Base-by-base conservation (phyloP, 64 coral and sea anemone species). In the Actinia tenebrosa region DNA sequence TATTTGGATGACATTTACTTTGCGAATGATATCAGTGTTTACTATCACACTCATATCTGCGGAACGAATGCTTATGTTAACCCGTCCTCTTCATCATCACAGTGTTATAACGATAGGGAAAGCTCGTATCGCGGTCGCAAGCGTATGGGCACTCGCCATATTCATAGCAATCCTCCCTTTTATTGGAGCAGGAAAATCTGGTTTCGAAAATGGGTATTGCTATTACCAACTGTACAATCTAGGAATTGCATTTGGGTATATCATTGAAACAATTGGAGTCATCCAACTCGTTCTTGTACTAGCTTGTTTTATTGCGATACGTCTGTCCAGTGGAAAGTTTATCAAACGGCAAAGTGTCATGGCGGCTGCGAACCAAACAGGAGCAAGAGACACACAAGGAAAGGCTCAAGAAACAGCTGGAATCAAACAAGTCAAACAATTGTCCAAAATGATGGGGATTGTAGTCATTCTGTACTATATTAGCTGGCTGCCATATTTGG, bases 401-500 rank as follows among this genome's bases (percentile, higher is more conserved):
- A 83, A 93, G 26, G 3, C 45, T 18, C 84, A 69, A 86, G 88
- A 92, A 61, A 90, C 91, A 4, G 63, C 91, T 23, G 94, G 94
- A 16, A 60, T 91, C 2, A 92, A 89, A 10, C 94, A 97, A 91
- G 91, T 97, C 1, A 93, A 88, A 69, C 94, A 97, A 44, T 77
- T 97, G 7, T 89, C 91, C 16, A 90, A 64, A 4, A 87, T 97
- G 71, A 97, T 93, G 94, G 94, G 64, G 1, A 79, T 97, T 1
- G 91, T 97, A 13, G 94, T 97, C 0, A 56, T 97, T 16, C 22
- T 97, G 71, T 97, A 97, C 53, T 97, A 97, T 19, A 61, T 97
- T 80, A 97, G 91, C 60, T 97, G 94, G 94, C 25, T 97, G n/a
- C 94, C 94, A 45, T 97, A 97, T 80, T 89, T 97, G 94, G 94